These are phyloP conservation scores for Cotesia congregata DNA, from an alignment of 2,888 invertebrate genomes.

Conservation along the genomic window DNA sequence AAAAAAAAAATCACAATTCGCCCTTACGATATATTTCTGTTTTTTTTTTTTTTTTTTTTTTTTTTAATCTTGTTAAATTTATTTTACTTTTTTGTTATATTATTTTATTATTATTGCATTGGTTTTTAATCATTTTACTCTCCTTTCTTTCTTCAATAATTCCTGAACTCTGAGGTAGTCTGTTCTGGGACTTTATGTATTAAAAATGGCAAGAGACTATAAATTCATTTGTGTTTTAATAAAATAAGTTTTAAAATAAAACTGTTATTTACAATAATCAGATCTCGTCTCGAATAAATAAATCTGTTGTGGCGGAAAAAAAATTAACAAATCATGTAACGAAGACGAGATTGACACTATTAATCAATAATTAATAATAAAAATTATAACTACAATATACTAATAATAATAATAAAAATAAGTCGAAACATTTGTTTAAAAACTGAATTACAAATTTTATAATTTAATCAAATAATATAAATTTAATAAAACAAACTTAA, in stretches of 20 bases:
- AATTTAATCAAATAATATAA: constrained; percentile 33
- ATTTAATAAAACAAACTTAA: constrained; percentile 39
- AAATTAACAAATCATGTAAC: constrained; percentile 3
- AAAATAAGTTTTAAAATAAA: constrained; percentile 47
- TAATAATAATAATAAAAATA: constrained; percentile 4
- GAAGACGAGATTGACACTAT: constrained; percentile 28
- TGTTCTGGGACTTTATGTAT: constrained; percentile 66
- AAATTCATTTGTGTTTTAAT: constrained; percentile 57
- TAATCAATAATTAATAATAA: constrained; percentile 1
- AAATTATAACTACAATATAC: not conserved
- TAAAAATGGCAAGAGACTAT: constrained; percentile 67
- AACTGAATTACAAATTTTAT: constrained; percentile 10
- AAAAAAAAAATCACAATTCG: constrained; percentile 46
- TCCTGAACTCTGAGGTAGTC: constrained; percentile 70
- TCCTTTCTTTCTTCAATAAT: constrained; percentile 64
- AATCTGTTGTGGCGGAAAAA: not conserved
- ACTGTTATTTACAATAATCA: constrained; percentile 49
- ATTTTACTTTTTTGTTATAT: constrained; percentile 20
- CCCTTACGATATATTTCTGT: constrained; percentile 55
- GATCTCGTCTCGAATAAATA: constrained; percentile 47
- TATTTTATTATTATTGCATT: constrained; percentile 66
- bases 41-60: constrained; percentile 41
- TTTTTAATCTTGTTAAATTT: constrained; percentile 51
- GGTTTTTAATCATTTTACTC: constrained; percentile 62
- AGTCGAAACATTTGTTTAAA: constrained; percentile 21